Base-by-base conservation (phyloP, 2,797 vertebrate genomes). In the Babyrousa celebensis region DNA sequence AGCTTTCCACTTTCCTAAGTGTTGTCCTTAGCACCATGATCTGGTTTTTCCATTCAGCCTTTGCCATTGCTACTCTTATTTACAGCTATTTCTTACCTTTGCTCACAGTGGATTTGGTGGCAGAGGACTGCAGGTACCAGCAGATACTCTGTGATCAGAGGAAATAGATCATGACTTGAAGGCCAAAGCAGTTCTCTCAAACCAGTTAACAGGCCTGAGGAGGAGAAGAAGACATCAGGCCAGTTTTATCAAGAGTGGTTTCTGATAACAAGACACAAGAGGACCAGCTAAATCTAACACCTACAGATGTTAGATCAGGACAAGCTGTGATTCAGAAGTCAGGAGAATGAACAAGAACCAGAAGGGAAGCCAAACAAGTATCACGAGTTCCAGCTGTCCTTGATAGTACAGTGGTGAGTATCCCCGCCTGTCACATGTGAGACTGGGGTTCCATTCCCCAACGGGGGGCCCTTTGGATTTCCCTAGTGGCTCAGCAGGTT, bases 211-310 rank as follows among this genome's bases (percentile, higher is more conserved):
- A 80, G 62, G n/a, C 20, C 56, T 85, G 25, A 52, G 87, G 54
- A 83, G 54, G 27, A 89, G 29, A 62, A 3, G n/a, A 82, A 84
- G 54, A 82, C 21, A 40, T 62, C 54, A n/a, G 52, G 36, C 32
- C 67, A 84, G 25, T 17, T 67, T 79, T 70, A 18, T 48, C 63
- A 86, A 43, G 9, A 88, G 48, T 2, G n/a, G 25, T 67, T 94
- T 95, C 68, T 32, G 25, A 60, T 58, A 29, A 85, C 32, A 89
- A 82, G n/a, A 95, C 93, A 43, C 52, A 63, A 79, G 32, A 92
- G 20, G 12, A 48, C 23, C 5, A 78, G 40, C 12, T 32, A 72
- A 89, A 52, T 74, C 32, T 72, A 80, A 70, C 12, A 68, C 48
- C 67, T n/a, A 27, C 6, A 21, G 65, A 29, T 36, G 20, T 58